These are phyloP conservation scores for Prostheceraeus crozeri DNA, from an alignment of 2,888 invertebrate species.

Conservation along the genomic window DNA sequence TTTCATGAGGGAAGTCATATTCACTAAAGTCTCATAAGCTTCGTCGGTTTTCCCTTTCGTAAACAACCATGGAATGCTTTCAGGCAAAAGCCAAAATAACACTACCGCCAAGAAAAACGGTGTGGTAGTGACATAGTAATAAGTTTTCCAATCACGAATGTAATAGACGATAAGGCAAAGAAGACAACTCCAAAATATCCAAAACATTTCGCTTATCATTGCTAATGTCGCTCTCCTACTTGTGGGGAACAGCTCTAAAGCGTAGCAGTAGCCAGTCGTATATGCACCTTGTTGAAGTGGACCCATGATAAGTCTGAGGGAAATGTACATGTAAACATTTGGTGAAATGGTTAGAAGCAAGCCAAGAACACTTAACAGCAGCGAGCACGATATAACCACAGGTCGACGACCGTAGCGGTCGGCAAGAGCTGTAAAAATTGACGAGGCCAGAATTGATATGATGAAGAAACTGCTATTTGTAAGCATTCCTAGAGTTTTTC, in stretches of 20 bases:
- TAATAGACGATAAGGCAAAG: background rate
- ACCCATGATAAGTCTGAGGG: background rate
- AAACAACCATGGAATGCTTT: conserved; percentile 4
- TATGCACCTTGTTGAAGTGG: conserved; percentile 42
- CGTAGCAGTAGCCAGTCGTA: conserved; percentile 44
- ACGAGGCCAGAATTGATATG: background rate
- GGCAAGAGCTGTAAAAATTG: background rate
- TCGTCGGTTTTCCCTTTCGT: background rate
- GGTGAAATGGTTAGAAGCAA: background rate
- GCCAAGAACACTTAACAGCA: too few relatives aligned
- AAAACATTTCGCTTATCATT: conserved; percentile 41
- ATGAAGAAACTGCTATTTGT: background rate
- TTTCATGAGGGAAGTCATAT: too few relatives aligned
- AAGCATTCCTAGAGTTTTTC: background rate
- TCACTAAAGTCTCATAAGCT: conserved; percentile 1
- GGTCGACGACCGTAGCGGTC: conserved; percentile 2
- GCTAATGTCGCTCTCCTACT: conserved; percentile 42
- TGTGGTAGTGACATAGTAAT: background rate
- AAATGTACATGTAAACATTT: background rate
- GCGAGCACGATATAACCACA: background rate
- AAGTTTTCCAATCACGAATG: background rate
- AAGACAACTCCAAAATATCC: background rate
- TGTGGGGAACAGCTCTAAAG: conserved; percentile 43
- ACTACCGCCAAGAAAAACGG: background rate
- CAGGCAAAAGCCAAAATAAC: background rate